Conservation (phyloP, 2,113 vertebrate genomes). For the Melanostigma gelatinosum region DNA sequence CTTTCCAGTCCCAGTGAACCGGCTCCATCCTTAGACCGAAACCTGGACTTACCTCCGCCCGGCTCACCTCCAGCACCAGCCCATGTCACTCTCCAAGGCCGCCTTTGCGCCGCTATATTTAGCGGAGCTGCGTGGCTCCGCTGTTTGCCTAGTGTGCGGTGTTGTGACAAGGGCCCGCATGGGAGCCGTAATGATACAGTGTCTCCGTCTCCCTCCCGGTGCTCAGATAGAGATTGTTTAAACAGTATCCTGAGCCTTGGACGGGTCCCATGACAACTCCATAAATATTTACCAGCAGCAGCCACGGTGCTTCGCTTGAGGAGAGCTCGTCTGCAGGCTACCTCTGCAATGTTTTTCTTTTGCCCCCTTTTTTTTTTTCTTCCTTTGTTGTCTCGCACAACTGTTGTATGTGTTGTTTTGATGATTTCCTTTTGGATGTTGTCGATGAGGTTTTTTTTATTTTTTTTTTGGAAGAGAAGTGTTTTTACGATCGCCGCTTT, state of each 20-base stretch:
- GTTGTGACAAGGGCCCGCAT: slow-evolving; percentile 81
- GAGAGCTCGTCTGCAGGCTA: slow-evolving; percentile 69
- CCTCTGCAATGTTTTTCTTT: slow-evolving; percentile 70
- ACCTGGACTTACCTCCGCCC: slow-evolving; percentile 42
- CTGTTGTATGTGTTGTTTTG: slow-evolving; percentile 58
- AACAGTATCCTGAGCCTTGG: slow-evolving; percentile 80
- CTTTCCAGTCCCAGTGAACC: not conserved
- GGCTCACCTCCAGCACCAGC: slow-evolving; percentile 38
- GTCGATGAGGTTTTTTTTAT: slow-evolving; percentile 31
- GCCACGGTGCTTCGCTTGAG: slow-evolving; percentile 63
- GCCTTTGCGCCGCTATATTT: slow-evolving; percentile 70
- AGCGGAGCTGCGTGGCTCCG: slow-evolving; percentile 55
- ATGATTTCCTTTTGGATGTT: slow-evolving; percentile 56
- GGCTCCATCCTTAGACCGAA: slow-evolving; percentile 16
- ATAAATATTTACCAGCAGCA: slow-evolving; percentile 85
- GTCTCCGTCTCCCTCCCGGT: slow-evolving; percentile 72
- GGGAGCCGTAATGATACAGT: slow-evolving; percentile 80
- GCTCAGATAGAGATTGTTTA: slow-evolving; percentile 84
- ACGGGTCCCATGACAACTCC: slow-evolving; percentile 86
- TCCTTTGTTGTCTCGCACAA: slow-evolving; percentile 62
- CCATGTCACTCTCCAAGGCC: slow-evolving; percentile 44
- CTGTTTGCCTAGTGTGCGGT: slow-evolving; percentile 69
- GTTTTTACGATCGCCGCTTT: slow-evolving; percentile 40
- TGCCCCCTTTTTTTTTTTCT: slow-evolving; percentile 32
- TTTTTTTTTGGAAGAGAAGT: slow-evolving; percentile 1